Percentiles rank a stretch among this genome's conserved stretches.
These are phyloP conservation scores for Antennarius striatus DNA, from an alignment of 2,113 vertebrate genomes.

Conservation along the genomic window DNA sequence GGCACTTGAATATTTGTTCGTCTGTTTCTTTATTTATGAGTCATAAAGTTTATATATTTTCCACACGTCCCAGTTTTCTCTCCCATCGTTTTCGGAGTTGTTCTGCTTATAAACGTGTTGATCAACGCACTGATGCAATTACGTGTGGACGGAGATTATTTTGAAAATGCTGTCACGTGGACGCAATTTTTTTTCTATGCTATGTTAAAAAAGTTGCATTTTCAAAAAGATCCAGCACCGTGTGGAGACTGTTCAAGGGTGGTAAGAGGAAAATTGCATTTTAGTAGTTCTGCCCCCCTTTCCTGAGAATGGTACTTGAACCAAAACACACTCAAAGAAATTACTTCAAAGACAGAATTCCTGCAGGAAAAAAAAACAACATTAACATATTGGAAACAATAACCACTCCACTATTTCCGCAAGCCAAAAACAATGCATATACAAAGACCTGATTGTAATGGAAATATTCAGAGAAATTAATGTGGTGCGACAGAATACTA, in stretches of 20 bases:
- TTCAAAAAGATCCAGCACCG: no score
- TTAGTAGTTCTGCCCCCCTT: constrained; percentile 61
- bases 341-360: constrained; percentile 74
- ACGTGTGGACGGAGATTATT: no score
- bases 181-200: no score
- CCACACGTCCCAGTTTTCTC: no score
- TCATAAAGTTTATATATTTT: no score
- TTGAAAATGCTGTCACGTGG: no score
- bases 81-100: no score
- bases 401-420: constrained; percentile 56
- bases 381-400: constrained; percentile 78
- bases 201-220: no score
- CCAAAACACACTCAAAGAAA: constrained; percentile 66
- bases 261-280: constrained; percentile 70
- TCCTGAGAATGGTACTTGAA: constrained; percentile 56
- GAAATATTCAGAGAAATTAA: constrained; percentile 65
- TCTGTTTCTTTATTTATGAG: no score
- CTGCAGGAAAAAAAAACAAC: constrained; percentile 58
- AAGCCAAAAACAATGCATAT: constrained; percentile 53
- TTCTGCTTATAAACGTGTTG: no score
- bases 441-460: constrained; percentile 64
- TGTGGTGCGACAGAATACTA: constrained; percentile 22
- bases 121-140: no score
- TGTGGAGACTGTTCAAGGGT: constrained; percentile 42
- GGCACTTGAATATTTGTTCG: no score